phyloP scores from a whole-genome alignment of 2,113 vertebrate genomes.

The Brachypodius melanocephalos region DNA sequence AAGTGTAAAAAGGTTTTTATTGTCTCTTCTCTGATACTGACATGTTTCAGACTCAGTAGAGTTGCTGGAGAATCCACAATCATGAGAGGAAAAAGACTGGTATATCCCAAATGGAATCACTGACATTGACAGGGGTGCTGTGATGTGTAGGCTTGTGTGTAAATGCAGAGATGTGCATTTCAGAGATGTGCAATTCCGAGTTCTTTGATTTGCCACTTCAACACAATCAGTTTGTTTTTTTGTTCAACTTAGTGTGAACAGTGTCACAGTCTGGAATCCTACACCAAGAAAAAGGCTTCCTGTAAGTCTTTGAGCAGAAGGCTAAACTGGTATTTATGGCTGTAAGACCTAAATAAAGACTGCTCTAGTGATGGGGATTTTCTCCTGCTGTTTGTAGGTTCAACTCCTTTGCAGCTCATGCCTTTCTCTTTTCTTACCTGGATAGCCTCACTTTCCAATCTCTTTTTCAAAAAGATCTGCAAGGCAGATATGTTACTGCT shows the following conservation, averaged over 20 bases:
- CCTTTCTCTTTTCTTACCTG: background rate
- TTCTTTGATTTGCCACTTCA: background rate
- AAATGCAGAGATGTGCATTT: background rate
- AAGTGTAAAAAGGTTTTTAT: background rate
- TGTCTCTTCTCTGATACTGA: slow-evolving; percentile 7
- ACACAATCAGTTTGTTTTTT: background rate
- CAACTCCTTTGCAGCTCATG: background rate
- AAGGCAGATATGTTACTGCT: background rate
- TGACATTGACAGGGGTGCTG: background rate
- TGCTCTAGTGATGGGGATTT: background rate
- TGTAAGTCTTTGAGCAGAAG: background rate
- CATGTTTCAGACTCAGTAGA: background rate
- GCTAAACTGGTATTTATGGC: background rate
- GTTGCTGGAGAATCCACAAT: background rate
- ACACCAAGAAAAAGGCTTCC: background rate
- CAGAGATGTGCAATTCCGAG: background rate
- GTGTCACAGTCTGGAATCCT: background rate
- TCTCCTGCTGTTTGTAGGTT: background rate
- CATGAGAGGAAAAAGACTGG: background rate
- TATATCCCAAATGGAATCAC: background rate
- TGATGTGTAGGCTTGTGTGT: background rate
- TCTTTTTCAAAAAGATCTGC: background rate
- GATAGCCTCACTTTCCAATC: background rate
- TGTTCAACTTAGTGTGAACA: background rate
- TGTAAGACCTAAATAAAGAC: background rate